Base-by-base conservation (phyloP, 2,113 vertebrate genomes). In the Saccopteryx bilineata region DNA sequence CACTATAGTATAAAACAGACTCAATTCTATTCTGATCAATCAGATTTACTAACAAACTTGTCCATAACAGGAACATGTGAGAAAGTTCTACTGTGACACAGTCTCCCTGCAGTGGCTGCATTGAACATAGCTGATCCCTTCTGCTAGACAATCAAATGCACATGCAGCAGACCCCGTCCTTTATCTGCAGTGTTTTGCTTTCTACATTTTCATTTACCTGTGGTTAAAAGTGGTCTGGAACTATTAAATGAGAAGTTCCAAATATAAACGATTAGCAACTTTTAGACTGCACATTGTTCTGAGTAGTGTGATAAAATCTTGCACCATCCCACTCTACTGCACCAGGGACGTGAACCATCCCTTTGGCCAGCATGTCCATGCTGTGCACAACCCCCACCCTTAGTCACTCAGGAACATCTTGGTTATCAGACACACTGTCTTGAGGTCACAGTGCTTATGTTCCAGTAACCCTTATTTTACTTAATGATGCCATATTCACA, bases 301-400 rank as follows among this genome's bases (percentile, higher is more conserved):
- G 26, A 52, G 74, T 6, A 19, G 50, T 28, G 2, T 76, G 50
- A 54, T 54, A 9, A 54, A 52, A 54, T 54, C 74, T 76, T 4
- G 5, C 1, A 3, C 28, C 26, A n/a, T 5, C 48, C 18, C 13
- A 1, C 15, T 31, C 48, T 31, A 5, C 11, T 50, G 50, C 26
- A 54, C 74, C 50, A 19, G 48, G 28, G 48, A 76, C 2, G 15
- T 26, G 15, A 54, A 31, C 11, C 48, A 28, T 18, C 26, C 15
- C 74, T 50, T 26, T 52, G 48, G 28, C 72, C 24, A 50, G 23
- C 13, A 15, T 13, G 1, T 75, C 13, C 69, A 24, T 21, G 2
- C 69, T 48, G 69, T 23, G 13, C 3, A 48, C 3, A 24, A 48
- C 18, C 39, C 69, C 33, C 13, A 18, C 69, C 13, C 1, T 18